Evolutionary conservation across 2,888 invertebrate species (phyloP).

Genomic region (Alloplasta piceator): DNA sequence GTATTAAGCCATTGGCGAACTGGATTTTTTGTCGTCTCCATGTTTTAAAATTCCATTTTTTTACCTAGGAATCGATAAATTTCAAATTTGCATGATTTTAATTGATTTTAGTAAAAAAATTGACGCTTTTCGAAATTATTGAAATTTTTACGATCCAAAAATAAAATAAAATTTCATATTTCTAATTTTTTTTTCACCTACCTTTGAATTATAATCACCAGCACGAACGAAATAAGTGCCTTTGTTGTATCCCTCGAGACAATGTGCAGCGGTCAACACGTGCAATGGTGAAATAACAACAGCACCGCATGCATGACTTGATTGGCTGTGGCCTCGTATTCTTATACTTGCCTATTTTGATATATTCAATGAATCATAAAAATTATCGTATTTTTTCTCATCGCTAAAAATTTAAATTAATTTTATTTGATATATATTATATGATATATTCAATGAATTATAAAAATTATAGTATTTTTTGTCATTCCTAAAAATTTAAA

Average conservation of each 20-base stretch:
- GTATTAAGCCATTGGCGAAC: background rate
- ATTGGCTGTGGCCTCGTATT: constrained; percentile 85
- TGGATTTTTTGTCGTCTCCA: constrained; percentile 3
- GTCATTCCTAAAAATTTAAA: background rate
- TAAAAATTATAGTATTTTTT: constrained; percentile 20
- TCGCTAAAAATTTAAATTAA: background rate
- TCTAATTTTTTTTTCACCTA: constrained; percentile 73
- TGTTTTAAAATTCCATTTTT: constrained; percentile 39
- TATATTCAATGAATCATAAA: constrained; percentile 28
- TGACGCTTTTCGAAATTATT: too few species aligned
- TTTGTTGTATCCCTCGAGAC: constrained; percentile 88
- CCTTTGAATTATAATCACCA: constrained; percentile 90
- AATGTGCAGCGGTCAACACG: constrained; percentile 90
- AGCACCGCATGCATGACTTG: constrained; percentile 90
- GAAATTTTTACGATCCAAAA: background rate
- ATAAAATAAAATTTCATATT: background rate
- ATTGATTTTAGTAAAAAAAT: too few species aligned
- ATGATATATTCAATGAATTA: constrained; percentile 38
- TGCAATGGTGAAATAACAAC: constrained; percentile 87
- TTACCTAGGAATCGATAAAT: constrained; percentile 76
- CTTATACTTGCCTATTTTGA: constrained; percentile 86
- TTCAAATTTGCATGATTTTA: too few species aligned
- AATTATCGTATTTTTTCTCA: constrained; percentile 9
- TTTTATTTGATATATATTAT: too few species aligned
- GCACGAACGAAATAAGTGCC: constrained; percentile 88